Base-by-base conservation (phyloP, 1,140 invertebrate species). In the Drusus annulatus region DNA sequence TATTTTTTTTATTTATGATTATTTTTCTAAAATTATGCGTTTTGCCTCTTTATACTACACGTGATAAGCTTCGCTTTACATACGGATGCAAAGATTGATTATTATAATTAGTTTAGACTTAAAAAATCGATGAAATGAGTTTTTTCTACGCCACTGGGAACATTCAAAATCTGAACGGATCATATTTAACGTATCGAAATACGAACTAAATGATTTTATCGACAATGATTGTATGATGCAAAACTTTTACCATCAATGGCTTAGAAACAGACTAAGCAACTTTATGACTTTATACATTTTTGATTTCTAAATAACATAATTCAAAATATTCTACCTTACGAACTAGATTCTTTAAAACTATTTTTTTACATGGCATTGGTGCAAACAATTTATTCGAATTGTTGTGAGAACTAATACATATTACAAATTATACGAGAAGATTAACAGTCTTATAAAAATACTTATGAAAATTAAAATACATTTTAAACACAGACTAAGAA, bases 171-270 rank as follows among this genome's bases (percentile, higher is more conserved):
- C 7, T 17, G 23, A 60, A 60, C 15, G 56, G 17, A 17, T 60
- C 8, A 19, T 3, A 60, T 60, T 60, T 3, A 19, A 60, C 56
- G 23, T 15, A 60, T 58, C n/a, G 54, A 19, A 58, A 19, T 60
- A 60, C 6, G 23, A 21, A 17, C 56, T 60, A 65, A 65, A 65
- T 65, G 62, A 65, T 65, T 45, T 28, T 56, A 74, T 74, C 19
- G 21, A 74, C 69, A 74, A 74, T 74, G 69, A 74, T 83, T 83
- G 82, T 83, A 51, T 81, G 23, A 81, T 81, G 82, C 82, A 83
- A 80, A 80, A 78, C 17, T 74, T 31, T 74, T 6, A 54, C 25
- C 25, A 28, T 28, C 25, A 28, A 28, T 28, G 25, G 25, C 25
- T 28, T 28, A 28, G 25, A 28, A 28, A 28, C 23, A 23, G 21